phyloP scores from a whole-genome alignment of 1,140 invertebrate genomes.

The Heterodera carotae region DNA sequence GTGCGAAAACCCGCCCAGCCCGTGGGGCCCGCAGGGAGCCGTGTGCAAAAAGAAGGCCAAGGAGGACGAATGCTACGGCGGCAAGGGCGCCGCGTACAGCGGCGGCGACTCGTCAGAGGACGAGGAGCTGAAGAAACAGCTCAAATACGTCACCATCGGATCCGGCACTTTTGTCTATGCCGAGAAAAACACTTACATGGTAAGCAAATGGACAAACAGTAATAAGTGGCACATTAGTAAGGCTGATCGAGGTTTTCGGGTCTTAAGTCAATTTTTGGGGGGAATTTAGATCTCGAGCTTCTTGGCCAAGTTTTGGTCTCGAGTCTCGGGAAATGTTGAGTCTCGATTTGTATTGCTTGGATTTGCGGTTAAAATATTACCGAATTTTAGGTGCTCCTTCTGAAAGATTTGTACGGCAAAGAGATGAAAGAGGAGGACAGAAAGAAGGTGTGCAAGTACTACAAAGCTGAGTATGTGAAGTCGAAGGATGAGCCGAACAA shows the following conservation, averaged over 20 bases:
- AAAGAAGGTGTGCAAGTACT: neutral
- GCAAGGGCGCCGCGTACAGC: too few species aligned
- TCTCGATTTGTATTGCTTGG: neutral
- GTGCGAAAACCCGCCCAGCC: neutral
- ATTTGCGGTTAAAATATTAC: too few species aligned
- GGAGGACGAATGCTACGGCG: neutral
- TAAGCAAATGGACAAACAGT: neutral
- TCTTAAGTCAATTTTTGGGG: too few species aligned
- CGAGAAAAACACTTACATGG: neutral
- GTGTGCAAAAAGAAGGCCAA: neutral
- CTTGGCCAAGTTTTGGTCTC: too few species aligned
- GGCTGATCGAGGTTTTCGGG: too few species aligned
- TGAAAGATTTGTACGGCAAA: neutral
- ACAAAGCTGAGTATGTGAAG: neutral
- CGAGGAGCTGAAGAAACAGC: neutral
- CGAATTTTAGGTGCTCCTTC: neutral
- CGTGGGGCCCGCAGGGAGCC: too few species aligned
- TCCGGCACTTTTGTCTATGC: neutral
- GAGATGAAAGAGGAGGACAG: neutral
- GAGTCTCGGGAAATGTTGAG: too few species aligned
- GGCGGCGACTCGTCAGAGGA: neutral
- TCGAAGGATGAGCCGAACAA: neutral
- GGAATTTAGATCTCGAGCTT: too few species aligned
- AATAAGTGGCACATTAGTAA: too few species aligned
- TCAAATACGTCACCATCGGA: neutral